These are phyloP conservation scores for Pteropus rufus DNA, from an alignment of 2,797 vertebrate genomes.

Conservation along the genomic window DNA sequence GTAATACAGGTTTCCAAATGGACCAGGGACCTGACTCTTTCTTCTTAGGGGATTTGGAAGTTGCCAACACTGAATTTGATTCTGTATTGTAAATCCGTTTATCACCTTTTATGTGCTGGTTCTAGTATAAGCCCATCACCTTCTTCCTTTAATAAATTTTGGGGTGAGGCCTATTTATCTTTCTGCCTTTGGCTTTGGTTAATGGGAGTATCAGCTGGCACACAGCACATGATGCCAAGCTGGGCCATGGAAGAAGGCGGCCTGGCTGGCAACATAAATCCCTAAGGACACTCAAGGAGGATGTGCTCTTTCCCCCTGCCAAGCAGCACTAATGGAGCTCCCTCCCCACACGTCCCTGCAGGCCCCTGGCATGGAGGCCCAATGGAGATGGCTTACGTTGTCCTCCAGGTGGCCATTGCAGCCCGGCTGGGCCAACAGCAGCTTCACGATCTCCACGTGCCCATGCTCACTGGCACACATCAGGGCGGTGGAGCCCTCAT, in stretches of 20 bases:
- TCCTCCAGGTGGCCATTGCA: conserved; percentile 94
- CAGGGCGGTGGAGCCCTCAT: conserved; percentile 96
- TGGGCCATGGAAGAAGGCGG: not conserved
- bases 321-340: not conserved
- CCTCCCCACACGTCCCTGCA: fast-evolving
- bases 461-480: conserved; percentile 99
- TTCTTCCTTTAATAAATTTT: not conserved
- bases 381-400: conserved; percentile 85
- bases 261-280: not conserved
- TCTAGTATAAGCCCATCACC: not conserved
- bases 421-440: conserved; percentile 92
- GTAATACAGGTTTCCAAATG: not conserved
- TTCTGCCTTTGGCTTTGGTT: not conserved
- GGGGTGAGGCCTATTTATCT: not conserved
- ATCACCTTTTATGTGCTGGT: not conserved
- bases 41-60: not conserved
- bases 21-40: fast-evolving
- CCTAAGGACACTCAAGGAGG: not conserved
- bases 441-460: conserved; percentile 96
- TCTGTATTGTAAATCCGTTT: not conserved
- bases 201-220: not conserved
- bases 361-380: too few relatives aligned
- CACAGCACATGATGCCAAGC: not conserved
- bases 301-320: not conserved
- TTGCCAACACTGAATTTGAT: fast-evolving